Percentiles rank a stretch among this genome's conserved stretches.
These are phyloP conservation scores for Botia almorhae DNA, from an alignment of 2,797 vertebrate genomes.

Conservation along the genomic window DNA sequence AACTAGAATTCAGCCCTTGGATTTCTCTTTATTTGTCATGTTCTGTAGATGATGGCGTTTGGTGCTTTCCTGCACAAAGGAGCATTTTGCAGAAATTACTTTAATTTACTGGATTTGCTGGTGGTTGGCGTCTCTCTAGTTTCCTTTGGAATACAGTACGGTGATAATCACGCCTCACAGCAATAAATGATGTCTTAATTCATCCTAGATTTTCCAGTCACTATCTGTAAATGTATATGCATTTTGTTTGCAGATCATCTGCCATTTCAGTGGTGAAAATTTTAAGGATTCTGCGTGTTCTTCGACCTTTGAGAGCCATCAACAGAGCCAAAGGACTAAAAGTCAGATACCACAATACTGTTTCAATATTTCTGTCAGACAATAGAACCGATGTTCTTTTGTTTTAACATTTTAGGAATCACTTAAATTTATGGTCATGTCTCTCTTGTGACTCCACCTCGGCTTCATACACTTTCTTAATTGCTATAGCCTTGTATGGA, in stretches of 20 bases:
- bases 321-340: constrained; percentile 99
- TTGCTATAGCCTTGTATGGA: too few relatives aligned
- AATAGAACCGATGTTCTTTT: not conserved
- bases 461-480: too few relatives aligned
- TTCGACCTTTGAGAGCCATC: constrained; percentile 95
- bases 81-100: constrained; percentile 98
- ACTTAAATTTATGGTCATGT: too few relatives aligned
- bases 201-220: not conserved
- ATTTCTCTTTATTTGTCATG: constrained; percentile 2
- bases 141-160: constrained; percentile 98
- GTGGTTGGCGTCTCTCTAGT: constrained; percentile 97
- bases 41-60: constrained; percentile 93
- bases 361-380: not conserved
- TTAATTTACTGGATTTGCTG: constrained; percentile 96
- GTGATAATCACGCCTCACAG: constrained; percentile 56
- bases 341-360: constrained; percentile 71
- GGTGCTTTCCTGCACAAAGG: constrained; percentile 98
- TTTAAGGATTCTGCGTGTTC: constrained; percentile 92
- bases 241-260: constrained; percentile 84
- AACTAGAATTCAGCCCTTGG: too few relatives aligned
- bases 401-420: too few relatives aligned
- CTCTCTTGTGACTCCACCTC: too few relatives aligned
- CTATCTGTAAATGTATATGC: not conserved
- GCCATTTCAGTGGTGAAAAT: constrained; percentile 99
- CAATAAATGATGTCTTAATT: not conserved